Base-by-base conservation (phyloP, 2,797 vertebrate species). In the Peromyscus eremicus region DNA sequence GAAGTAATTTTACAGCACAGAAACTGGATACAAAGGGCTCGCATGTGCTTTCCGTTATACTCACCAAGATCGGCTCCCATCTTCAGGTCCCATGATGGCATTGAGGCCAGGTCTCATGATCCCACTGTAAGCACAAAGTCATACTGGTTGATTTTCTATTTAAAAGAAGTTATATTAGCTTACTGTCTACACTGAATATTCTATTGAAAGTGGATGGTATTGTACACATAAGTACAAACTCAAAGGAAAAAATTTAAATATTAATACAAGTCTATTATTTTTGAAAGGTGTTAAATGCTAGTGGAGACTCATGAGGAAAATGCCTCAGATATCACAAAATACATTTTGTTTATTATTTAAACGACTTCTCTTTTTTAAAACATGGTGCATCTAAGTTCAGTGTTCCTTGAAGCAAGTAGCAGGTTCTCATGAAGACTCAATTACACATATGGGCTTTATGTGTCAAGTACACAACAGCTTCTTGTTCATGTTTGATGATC, bases 31-130 rank as follows among this genome's bases (percentile, higher is more conserved):
- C n/a, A n/a, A n/a, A n/a, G n/a, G n/a, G n/a, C n/a, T n/a, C n/a
- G n/a, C n/a, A n/a, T n/a, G n/a, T n/a, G n/a, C 4, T 46, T 40
- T 76, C 62, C 52, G 23, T 80, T 64, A 97, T 91, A 99, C 99
- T 99, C 98, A 99, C 98, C 98, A 98, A 96, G 99, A 99, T 98
- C 99, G 99, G 73, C 99, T 99, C 77, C 98, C 97, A 57, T 98
- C 99, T 7, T 98, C 98, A 80, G 98, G 99, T 87, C 99, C 99
- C 96, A 99, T 95, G 88, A 99, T 99, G 91, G 99, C 99, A 57
- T 99, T 99, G 90, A 99, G 98, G n/a, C 99, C 99, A 60, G 99
- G 98, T 91, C 95, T 98, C 99, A 99, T 99, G 96, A 99, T 97
- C 7, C 99, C 99, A 95, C 99, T 99, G 97, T 6, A 98, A 94